These are phyloP conservation scores for Tetrapedia diversipes DNA, from an alignment of 2,888 invertebrate species.

Conservation along the genomic window DNA sequence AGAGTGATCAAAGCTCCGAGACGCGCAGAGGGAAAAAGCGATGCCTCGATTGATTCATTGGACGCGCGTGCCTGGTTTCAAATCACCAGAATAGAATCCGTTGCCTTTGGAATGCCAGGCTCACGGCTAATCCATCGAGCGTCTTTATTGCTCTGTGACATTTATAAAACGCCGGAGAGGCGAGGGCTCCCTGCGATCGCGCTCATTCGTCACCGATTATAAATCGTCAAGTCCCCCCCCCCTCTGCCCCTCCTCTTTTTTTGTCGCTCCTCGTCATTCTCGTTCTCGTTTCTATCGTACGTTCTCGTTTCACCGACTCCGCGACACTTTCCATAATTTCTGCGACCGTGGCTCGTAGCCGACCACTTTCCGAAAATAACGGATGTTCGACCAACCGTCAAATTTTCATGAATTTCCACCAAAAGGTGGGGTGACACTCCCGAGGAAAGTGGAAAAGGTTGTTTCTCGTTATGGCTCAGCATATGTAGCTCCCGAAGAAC, in stretches of 20 bases:
- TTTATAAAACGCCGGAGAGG: constrained; percentile 77
- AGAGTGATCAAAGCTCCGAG: constrained; percentile 55
- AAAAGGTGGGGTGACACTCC: too few relatives aligned
- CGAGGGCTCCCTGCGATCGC: constrained; percentile 64
- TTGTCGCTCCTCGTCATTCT: constrained; percentile 3
- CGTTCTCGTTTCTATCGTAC: constrained; percentile 7
- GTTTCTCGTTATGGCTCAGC: too few relatives aligned
- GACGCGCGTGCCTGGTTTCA: constrained; percentile 82
- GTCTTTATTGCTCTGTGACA: constrained; percentile 81
- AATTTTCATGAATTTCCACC: too few relatives aligned
- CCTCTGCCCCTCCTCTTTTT: constrained; percentile 13
- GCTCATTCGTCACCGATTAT: constrained; percentile 75
- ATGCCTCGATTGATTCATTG: constrained; percentile 82
- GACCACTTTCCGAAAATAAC: constrained; percentile 3
- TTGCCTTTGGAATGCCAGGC: constrained; percentile 78
- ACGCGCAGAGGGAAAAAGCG: constrained; percentile 52
- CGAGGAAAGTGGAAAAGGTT: too few relatives aligned
- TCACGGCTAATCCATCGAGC: constrained; percentile 81
- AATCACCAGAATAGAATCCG: constrained; percentile 83
- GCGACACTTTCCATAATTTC: background rate
- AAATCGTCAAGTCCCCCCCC: constrained; percentile 72
- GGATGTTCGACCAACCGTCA: too few relatives aligned
- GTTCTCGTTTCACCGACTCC: background rate
- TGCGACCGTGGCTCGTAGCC: background rate
- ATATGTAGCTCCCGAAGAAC: too few relatives aligned